These are phyloP conservation scores for Ophiothrix spiculata DNA, from an alignment of 35 echinoderm and acorn worm genomes.

Conservation along the genomic window DNA sequence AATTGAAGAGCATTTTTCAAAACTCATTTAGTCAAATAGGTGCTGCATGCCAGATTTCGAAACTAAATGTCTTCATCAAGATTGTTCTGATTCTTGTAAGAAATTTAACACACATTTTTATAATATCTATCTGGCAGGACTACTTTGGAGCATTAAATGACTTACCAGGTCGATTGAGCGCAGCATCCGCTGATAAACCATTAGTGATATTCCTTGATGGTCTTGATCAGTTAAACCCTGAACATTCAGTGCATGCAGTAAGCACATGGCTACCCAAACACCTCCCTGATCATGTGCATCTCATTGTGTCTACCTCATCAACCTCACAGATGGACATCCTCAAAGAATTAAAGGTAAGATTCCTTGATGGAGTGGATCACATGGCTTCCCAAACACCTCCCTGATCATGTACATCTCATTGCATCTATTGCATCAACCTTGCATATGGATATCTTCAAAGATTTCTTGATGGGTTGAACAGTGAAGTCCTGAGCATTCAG, in stretches of 20 bases:
- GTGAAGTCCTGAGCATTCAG: too few relatives aligned
- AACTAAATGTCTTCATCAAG: too few relatives aligned
- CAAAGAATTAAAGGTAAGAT: constrained; percentile 68
- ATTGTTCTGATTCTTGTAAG: too few relatives aligned
- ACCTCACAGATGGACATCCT: constrained; percentile 51
- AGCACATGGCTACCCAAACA: constrained; percentile 61
- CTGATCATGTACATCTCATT: constrained; percentile 61
- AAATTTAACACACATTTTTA: not conserved
- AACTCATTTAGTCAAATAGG: too few relatives aligned
- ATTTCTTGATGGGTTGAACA: too few relatives aligned
- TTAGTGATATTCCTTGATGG: constrained; percentile 78
- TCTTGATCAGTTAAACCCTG: constrained; percentile 53
- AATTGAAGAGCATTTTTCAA: too few relatives aligned
- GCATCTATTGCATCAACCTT: constrained; percentile 48
- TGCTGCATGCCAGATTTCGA: too few relatives aligned
- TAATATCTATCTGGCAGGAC: constrained; percentile 70
- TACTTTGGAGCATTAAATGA: constrained; percentile 83
- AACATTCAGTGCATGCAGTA: constrained; percentile 32
- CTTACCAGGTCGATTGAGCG: constrained; percentile 49
- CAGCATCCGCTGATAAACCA: constrained; percentile 38
- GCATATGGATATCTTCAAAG: constrained; percentile 51
- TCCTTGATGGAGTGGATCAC: too few relatives aligned
- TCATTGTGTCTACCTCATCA: constrained; percentile 51
- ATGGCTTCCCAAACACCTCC: constrained; percentile 77
- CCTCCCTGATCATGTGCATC: constrained; percentile 65